phyloP scores from a whole-genome alignment of 2,113 vertebrate species.

The Geothlypis trichas region DNA sequence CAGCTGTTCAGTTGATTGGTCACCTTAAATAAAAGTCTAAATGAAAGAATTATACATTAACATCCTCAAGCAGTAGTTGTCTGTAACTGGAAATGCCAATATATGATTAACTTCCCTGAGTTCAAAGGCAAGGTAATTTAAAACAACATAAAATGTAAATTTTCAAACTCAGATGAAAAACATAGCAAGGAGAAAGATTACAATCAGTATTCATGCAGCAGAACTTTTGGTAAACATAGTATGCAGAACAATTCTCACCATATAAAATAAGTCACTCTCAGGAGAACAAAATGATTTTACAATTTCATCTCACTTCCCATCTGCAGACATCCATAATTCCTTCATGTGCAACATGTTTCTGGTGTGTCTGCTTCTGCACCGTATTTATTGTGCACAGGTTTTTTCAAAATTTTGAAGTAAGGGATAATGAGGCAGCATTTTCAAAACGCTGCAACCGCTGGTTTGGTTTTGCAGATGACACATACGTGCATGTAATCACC shows the following conservation, averaged over 20 bases:
- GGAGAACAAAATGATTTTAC: neutral
- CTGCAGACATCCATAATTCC: neutral
- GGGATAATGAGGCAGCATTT: neutral
- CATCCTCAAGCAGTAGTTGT: constrained; percentile 4
- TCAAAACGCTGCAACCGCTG: neutral
- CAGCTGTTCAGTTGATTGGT: neutral
- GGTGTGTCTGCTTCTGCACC: neutral
- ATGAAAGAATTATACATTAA: constrained; percentile 23
- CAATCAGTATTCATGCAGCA: neutral
- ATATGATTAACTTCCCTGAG: neutral
- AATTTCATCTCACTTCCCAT: neutral
- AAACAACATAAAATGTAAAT: neutral
- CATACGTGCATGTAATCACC: neutral
- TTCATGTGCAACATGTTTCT: neutral
- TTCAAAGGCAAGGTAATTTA: constrained; percentile 11
- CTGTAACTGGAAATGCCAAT: constrained; percentile 15
- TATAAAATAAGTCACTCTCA: neutral
- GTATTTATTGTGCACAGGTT: neutral
- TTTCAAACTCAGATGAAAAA: neutral
- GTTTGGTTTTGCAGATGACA: neutral
- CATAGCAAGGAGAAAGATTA: neutral
- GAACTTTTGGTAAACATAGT: neutral
- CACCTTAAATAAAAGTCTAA: constrained; percentile 45
- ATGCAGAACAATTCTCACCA: neutral
- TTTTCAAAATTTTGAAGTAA: neutral